Evolutionary conservation across 1,140 invertebrate species (phyloP).

Genomic region (Microplitis mediator): DNA sequence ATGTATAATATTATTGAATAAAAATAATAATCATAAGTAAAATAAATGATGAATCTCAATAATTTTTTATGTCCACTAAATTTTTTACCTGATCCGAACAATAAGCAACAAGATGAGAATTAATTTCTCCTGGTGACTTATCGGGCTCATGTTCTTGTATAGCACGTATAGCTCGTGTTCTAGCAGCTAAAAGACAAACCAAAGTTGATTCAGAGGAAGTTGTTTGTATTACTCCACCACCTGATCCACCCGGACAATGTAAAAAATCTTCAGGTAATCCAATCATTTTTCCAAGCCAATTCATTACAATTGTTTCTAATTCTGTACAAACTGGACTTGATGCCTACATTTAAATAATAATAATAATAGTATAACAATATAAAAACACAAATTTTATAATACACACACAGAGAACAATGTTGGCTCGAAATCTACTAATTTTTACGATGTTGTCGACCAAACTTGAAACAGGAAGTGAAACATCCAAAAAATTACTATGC

Average conservation of each 20-base stretch:
- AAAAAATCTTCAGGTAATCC: conserved; percentile 89
- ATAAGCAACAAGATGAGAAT: conserved; percentile 90
- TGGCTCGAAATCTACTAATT: too few relatives aligned
- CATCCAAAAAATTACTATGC: too few relatives aligned
- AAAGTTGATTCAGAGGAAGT: conserved; percentile 93
- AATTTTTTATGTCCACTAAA: not conserved
- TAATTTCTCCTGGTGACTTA: conserved; percentile 85
- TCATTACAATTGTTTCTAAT: conserved; percentile 94
- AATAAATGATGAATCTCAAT: too few relatives aligned
- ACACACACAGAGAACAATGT: not conserved
- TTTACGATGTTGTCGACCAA: too few relatives aligned
- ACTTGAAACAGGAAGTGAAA: too few relatives aligned
- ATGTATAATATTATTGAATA: not conserved
- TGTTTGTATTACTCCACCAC: conserved; percentile 93
- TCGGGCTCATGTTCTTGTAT: conserved; percentile 70
- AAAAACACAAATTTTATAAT: not conserved
- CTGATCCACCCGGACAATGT: conserved; percentile 74
- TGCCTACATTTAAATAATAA: conserved; percentile 67
- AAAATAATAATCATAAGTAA: not conserved
- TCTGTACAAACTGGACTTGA: conserved; percentile 96
- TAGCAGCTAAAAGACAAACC: conserved; percentile 86
- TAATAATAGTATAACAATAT: not conserved
- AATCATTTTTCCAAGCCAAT: conserved; percentile 96
- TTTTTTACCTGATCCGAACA: conserved; percentile 83
- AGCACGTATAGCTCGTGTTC: conserved; percentile 80